phyloP scores from a whole-genome alignment of 2,113 vertebrate genomes.

The Mugil cephalus region DNA sequence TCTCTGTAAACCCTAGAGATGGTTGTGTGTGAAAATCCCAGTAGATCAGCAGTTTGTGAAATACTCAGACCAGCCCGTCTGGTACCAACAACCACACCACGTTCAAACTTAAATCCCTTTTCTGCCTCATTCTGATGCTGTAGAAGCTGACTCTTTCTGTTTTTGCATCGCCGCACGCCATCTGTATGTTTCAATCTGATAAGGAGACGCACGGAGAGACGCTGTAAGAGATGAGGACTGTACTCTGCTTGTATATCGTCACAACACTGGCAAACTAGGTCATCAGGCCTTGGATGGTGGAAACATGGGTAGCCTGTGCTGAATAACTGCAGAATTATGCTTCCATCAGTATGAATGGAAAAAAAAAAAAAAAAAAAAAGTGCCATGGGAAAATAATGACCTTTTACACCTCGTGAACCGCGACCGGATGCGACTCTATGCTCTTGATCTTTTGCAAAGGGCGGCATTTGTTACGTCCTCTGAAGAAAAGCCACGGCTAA shows the following conservation, averaged over 20 bases:
- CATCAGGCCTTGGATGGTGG: background rate
- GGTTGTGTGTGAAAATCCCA: too few relatives aligned
- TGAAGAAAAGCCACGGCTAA: conserved; percentile 63
- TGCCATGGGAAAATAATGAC: background rate
- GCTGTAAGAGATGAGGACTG: background rate
- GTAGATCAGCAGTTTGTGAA: too few relatives aligned
- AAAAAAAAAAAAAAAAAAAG: too few relatives aligned
- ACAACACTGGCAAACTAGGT: conserved; percentile 25
- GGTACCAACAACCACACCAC: too few relatives aligned
- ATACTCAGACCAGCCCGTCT: too few relatives aligned
- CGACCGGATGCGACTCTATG: too few relatives aligned
- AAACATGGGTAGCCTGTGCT: background rate
- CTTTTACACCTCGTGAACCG: too few relatives aligned
- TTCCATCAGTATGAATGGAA: too few relatives aligned
- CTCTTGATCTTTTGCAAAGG: conserved; percentile 57
- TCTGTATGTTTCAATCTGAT: conserved; percentile 9
- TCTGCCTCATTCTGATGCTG: too few relatives aligned
- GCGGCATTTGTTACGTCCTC: conserved; percentile 66
- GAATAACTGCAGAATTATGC: background rate
- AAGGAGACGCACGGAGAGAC: conserved; percentile 5
- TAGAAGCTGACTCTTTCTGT: background rate
- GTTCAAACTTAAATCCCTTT: too few relatives aligned
- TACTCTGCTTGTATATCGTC: conserved; percentile 12
- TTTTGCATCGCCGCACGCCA: conserved; percentile 17
- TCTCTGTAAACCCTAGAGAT: too few relatives aligned